Evolutionary conservation across 2,797 vertebrate genomes (phyloP).

Genomic region (Rhinella marina): DNA sequence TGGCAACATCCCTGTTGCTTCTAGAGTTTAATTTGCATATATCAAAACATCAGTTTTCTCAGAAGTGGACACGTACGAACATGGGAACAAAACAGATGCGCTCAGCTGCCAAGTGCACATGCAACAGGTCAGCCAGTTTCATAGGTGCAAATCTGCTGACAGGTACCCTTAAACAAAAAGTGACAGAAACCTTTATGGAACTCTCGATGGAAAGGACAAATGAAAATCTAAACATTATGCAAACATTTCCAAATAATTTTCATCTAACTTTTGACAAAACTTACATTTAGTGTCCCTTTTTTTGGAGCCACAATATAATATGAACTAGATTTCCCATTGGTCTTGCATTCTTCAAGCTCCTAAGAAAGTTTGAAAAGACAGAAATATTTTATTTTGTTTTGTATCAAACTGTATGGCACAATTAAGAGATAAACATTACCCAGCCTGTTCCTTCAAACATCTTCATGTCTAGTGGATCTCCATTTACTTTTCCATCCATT

Average conservation of each 20-base stretch:
- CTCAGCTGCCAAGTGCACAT: too few species aligned
- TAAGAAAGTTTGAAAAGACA: constrained; percentile 33
- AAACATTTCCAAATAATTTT: not conserved
- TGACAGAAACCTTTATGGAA: too few species aligned
- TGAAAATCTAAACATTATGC: too few species aligned
- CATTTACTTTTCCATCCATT: constrained; percentile 61
- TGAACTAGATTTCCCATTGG: constrained; percentile 11
- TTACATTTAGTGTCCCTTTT: constrained; percentile 64
- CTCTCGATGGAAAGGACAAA: too few species aligned
- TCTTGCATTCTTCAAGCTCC: constrained; percentile 65
- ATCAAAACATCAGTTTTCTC: too few species aligned
- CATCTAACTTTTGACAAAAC: not conserved
- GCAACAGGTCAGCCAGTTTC: too few species aligned
- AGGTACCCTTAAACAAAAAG: too few species aligned
- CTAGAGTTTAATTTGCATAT: too few species aligned
- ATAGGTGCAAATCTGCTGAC: too few species aligned
- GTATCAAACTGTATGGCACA: not conserved
- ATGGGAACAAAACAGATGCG: too few species aligned
- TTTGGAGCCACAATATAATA: constrained; percentile 65
- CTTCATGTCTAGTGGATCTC: constrained; percentile 65
- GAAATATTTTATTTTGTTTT: not conserved
- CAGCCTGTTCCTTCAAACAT: constrained; percentile 67
- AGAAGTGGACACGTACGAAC: too few species aligned
- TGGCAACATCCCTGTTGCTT: too few species aligned
- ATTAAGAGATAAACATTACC: constrained; percentile 53